phyloP scores from a whole-genome alignment of 92 coral and sea anemone genomes.

The Epizoanthus scotinus region DNA sequence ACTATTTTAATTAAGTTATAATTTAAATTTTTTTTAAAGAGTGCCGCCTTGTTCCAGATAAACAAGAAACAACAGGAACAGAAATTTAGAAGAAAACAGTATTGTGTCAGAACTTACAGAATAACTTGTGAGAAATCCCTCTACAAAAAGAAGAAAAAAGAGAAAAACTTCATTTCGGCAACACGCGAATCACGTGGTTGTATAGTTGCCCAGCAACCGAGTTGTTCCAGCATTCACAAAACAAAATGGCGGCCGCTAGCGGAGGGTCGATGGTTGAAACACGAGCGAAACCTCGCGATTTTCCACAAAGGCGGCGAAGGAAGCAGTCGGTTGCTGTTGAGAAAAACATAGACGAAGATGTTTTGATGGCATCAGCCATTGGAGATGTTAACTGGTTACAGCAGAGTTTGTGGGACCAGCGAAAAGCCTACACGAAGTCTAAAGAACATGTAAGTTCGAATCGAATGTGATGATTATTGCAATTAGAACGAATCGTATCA shows the following conservation, averaged over 20 bases:
- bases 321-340: slow-evolving; percentile 62
- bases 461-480: not conserved
- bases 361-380: slow-evolving; percentile 91
- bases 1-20: no score
- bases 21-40: no score
- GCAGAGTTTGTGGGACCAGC: slow-evolving; percentile 82
- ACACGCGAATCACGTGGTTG: slow-evolving; percentile 30
- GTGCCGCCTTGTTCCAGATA: no score
- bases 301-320: slow-evolving; percentile 76
- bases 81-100: no score
- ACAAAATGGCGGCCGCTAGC: slow-evolving; percentile 12
- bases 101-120: no score
- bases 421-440: slow-evolving; percentile 69
- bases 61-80: no score
- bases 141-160: no score
- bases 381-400: slow-evolving; percentile 97
- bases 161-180: no score
- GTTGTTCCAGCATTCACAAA: not conserved
- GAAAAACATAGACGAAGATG: slow-evolving; percentile 91
- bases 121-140: no score
- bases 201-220: slow-evolving; percentile 36
- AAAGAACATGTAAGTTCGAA: slow-evolving; percentile 67
- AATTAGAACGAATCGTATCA: slow-evolving; percentile 31
- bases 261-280: slow-evolving; percentile 1
- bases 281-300: slow-evolving; percentile 37